These are phyloP conservation scores for Oscheius sp. DNA, from an alignment of 2,888 invertebrate species.

Conservation along the genomic window DNA sequence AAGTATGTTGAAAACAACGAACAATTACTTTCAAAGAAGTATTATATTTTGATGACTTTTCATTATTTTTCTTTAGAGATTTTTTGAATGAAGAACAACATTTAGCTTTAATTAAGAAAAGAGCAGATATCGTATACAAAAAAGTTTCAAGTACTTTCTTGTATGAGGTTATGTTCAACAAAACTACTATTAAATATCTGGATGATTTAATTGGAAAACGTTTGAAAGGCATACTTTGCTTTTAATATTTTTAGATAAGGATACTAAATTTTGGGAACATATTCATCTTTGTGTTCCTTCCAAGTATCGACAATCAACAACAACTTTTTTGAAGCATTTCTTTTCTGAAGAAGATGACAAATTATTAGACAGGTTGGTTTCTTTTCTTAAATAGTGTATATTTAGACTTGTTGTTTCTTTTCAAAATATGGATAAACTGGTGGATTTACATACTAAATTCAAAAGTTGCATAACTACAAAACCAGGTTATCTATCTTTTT, in stretches of 20 bases:
- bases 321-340: constrained; percentile 9
- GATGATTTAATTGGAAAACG: constrained; percentile 2
- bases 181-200: neutral
- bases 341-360: neutral
- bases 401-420: neutral
- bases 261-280: neutral
- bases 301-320: neutral
- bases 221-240: neutral
- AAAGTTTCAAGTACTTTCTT: neutral
- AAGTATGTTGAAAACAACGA: neutral
- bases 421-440: neutral
- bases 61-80: neutral
- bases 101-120: neutral
- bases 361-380: neutral
- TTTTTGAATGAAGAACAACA: neutral
- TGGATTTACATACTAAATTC: neutral
- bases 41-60: neutral
- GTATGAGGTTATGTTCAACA: constrained; percentile 1
- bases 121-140: neutral
- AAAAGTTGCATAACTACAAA: neutral
- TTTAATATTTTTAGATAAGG: neutral
- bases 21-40: no score
- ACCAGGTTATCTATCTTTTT: neutral
- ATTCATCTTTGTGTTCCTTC: neutral
- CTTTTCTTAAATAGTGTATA: neutral